Percentiles rank a stretch among this genome's conserved stretches.
Evolutionary conservation across 2,113 vertebrate genomes (phyloP).

Genomic region (Eublepharis macularius): DNA sequence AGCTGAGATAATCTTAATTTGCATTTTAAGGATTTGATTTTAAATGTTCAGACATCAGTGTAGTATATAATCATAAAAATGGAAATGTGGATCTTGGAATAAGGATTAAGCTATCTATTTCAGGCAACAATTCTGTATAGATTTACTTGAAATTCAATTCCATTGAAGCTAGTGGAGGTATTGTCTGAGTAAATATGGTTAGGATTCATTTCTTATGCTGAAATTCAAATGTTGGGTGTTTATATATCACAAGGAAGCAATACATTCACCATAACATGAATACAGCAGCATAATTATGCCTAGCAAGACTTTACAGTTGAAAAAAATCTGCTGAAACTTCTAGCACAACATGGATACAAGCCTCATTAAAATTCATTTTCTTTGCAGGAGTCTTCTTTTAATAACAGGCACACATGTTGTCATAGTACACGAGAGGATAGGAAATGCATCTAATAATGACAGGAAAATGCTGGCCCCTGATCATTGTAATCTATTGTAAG

Average conservation of each 20-base stretch:
- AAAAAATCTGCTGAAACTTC: not conserved
- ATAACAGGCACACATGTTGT: not conserved
- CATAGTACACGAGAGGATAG: not conserved
- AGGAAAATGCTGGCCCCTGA: not conserved
- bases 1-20: not conserved
- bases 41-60: not conserved
- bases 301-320: not conserved
- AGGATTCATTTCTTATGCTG: too few species aligned
- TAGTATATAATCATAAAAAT: not conserved
- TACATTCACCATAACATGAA: not conserved
- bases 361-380: not conserved
- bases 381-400: conserved; percentile 3
- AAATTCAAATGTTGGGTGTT: not conserved
- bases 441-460: conserved; percentile 18
- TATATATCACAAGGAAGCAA: not conserved
- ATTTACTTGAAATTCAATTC: too few species aligned
- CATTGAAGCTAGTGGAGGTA: too few species aligned
- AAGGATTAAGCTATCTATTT: not conserved
- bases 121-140: too few species aligned
- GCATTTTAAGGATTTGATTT: not conserved
- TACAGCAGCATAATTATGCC: not conserved
- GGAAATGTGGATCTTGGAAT: not conserved
- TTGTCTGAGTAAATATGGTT: too few species aligned
- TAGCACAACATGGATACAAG: not conserved
- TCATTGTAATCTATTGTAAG: accelerated